Evolutionary conservation across 2,797 vertebrate genomes (phyloP).

Genomic region (Gallinago nigripennis): DNA sequence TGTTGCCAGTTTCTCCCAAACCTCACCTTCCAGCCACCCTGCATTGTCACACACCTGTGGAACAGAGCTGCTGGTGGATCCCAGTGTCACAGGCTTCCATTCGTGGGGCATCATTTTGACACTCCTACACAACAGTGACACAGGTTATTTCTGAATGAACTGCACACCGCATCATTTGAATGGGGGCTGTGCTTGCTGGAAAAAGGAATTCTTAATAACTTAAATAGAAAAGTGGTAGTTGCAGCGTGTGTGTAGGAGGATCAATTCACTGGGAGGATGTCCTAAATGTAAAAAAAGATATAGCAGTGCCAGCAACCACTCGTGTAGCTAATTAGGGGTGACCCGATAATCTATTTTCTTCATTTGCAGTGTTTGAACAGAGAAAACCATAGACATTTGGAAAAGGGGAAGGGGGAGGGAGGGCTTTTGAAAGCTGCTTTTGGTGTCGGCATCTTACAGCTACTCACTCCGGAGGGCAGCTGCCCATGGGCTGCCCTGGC

Average conservation of each 20-base stretch:
- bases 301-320: neutral
- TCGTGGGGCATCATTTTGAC: rapidly evolving
- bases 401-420: rapidly evolving
- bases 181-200: neutral
- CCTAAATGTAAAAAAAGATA: neutral
- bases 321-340: neutral
- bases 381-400: neutral
- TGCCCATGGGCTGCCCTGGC: rapidly evolving
- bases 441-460: neutral
- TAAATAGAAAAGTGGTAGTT: neutral
- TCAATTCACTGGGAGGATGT: neutral
- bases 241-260: neutral
- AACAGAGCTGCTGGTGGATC: neutral
- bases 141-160: neutral
- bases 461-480: no score
- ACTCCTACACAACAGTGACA: neutral
- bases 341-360: neutral
- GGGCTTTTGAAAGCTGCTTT: neutral
- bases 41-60: rapidly evolving
- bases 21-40: neutral
- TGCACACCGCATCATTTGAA: neutral
- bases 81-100: neutral
- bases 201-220: neutral
- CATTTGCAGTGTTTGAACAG: neutral
- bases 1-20: neutral